These are phyloP conservation scores for Herpailurus yagouaroundi DNA, from an alignment of 2,113 vertebrate genomes.

Conservation along the genomic window DNA sequence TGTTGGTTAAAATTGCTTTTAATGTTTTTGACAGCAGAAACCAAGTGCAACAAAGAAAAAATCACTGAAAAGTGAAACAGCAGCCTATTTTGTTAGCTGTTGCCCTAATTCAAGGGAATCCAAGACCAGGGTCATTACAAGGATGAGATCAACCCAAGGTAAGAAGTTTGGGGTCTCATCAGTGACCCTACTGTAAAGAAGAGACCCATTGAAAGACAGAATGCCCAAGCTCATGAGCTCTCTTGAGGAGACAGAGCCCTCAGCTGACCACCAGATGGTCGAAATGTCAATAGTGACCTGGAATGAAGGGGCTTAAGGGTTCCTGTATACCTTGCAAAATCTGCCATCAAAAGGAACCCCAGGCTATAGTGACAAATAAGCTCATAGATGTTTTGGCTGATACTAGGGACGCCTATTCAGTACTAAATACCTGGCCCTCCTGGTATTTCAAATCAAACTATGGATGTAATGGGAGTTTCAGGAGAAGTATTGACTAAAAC, in stretches of 20 bases:
- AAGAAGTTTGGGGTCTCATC: not conserved
- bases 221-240: not conserved
- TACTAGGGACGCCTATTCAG: not conserved
- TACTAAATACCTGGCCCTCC: not conserved
- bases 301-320: not conserved
- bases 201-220: not conserved
- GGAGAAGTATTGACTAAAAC: not conserved
- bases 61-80: not conserved
- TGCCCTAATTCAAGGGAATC: not conserved
- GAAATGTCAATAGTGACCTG: not conserved
- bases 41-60: not conserved
- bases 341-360: not conserved
- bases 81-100: not conserved
- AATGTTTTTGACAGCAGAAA: not conserved
- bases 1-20: not conserved
- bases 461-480: not conserved
- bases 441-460: not conserved
- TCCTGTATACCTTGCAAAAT: not conserved
- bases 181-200: not conserved
- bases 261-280: not conserved
- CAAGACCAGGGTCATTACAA: not conserved
- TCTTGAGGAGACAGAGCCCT: not conserved
- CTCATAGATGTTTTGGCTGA: not conserved
- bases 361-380: not conserved
- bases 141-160: not conserved